Percentiles rank a stretch among this genome's conserved stretches.
Evolutionary conservation across 2,797 vertebrate genomes (phyloP).

Genomic region (Manis crassicaudata): DNA sequence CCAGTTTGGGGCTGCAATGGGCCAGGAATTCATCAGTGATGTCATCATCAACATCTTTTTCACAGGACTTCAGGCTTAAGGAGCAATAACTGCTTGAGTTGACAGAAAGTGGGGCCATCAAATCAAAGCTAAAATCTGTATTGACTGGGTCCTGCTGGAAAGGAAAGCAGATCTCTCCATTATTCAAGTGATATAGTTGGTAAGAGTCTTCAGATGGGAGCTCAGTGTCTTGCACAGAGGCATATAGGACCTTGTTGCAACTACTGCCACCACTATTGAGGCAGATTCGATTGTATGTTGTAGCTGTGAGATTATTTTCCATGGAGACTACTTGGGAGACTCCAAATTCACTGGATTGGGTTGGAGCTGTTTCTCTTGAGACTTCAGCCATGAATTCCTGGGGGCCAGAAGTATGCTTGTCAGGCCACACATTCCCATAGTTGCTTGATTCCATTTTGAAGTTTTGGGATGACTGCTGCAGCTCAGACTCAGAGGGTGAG

Average conservation of each 20-base stretch:
- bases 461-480: constrained; percentile 95
- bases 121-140: constrained; percentile 98
- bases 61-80: constrained; percentile 96
- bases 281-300: constrained; percentile 92
- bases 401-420: constrained; percentile 89
- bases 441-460: constrained; percentile 89
- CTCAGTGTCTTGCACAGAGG: constrained; percentile 91
- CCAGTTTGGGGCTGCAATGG: constrained; percentile 98
- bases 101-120: constrained; percentile 96
- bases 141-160: constrained; percentile 95
- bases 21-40: constrained; percentile 97
- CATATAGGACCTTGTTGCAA: constrained; percentile 96
- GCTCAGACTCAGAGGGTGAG: constrained; percentile 95
- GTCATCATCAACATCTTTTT: constrained; percentile 96
- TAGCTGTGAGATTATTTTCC: constrained; percentile 89
- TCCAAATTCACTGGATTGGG: constrained; percentile 91
- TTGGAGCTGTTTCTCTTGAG: constrained; percentile 80
- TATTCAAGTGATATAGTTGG: constrained; percentile 94
- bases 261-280: constrained; percentile 87
- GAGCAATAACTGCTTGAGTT: constrained; percentile 98
- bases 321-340: constrained; percentile 86
- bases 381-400: constrained; percentile 90
- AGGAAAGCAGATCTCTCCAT: constrained; percentile 95
- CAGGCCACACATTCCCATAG: constrained; percentile 93
- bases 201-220: constrained; percentile 94